Evolutionary conservation across 2,888 invertebrate species (phyloP).

Genomic region (Athalia circularis): DNA sequence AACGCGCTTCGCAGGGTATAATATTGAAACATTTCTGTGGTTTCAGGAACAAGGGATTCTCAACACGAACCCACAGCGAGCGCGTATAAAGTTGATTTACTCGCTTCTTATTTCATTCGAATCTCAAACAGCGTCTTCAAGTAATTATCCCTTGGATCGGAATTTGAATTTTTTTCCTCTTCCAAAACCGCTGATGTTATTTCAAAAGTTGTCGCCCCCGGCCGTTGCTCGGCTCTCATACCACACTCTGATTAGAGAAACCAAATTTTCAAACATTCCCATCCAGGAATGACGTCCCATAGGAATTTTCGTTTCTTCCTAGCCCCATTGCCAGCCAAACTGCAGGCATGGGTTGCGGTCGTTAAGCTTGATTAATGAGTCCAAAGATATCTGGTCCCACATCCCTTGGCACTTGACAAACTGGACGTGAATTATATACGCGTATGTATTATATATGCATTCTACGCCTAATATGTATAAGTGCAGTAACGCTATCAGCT

Average conservation of each 20-base stretch:
- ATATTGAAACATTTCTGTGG: background rate
- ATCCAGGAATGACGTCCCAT: conserved; percentile 17
- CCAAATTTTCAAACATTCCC: conserved; percentile 35
- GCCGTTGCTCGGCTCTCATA: background rate
- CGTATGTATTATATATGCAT: background rate
- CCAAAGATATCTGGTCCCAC: conserved; percentile 35
- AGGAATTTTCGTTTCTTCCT: conserved; percentile 35
- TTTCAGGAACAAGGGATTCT: background rate
- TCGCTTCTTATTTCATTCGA: background rate
- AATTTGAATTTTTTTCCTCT: conserved; percentile 24
- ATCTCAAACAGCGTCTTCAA: background rate
- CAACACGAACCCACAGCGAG: background rate
- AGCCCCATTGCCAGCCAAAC: conserved; percentile 7
- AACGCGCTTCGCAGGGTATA: too few species aligned
- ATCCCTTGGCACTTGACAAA: conserved; percentile 32
- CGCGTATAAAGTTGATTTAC: background rate
- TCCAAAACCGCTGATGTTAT: conserved; percentile 13
- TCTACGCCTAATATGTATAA: background rate
- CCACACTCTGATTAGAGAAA: conserved; percentile 38
- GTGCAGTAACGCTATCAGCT: background rate
- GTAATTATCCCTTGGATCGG: background rate
- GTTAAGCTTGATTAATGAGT: conserved; percentile 45
- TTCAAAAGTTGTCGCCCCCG: conserved; percentile 12
- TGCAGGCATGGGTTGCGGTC: background rate
- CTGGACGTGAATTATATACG: conserved; percentile 32